phyloP scores from a whole-genome alignment of 2,888 invertebrate genomes.

The Agonum fuliginosum region DNA sequence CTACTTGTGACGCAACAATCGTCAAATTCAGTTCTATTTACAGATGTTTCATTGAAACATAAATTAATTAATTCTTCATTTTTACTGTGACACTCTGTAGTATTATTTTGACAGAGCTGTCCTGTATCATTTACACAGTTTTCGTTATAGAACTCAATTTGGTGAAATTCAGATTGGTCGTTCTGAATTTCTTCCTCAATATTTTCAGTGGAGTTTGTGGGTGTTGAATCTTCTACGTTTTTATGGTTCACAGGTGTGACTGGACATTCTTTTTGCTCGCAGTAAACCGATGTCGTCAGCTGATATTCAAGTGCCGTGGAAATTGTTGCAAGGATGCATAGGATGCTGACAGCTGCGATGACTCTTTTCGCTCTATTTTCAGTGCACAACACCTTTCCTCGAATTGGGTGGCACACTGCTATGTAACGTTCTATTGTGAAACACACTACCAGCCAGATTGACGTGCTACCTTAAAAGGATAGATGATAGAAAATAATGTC shows the following conservation, averaged over 20 bases:
- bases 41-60: conserved; percentile 22
- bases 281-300: conserved; percentile 69
- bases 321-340: conserved; percentile 78
- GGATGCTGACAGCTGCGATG: conserved; percentile 76
- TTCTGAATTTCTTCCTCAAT: not conserved
- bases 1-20: conserved; percentile 44
- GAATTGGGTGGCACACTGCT: conserved; percentile 84
- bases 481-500: not conserved
- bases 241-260: conserved; percentile 50
- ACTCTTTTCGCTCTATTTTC: conserved; percentile 81
- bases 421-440: conserved; percentile 86
- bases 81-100: not conserved
- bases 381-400: conserved; percentile 81
- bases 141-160: not conserved
- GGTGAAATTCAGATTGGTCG: not conserved
- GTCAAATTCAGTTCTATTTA: conserved; percentile 22
- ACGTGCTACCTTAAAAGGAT: conserved; percentile 76
- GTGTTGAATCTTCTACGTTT: not conserved
- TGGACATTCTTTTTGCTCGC: conserved; percentile 62
- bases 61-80: conserved; percentile 28
- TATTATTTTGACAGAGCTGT: conserved; percentile 14
- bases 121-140: conserved; percentile 49
- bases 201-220: not conserved
- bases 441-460: conserved; percentile 84
- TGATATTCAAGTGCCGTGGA: conserved; percentile 82